These are phyloP conservation scores for Echinometra lucunter DNA, from an alignment of 53 echinoderm and acorn worm genomes.

Conservation along the genomic window DNA sequence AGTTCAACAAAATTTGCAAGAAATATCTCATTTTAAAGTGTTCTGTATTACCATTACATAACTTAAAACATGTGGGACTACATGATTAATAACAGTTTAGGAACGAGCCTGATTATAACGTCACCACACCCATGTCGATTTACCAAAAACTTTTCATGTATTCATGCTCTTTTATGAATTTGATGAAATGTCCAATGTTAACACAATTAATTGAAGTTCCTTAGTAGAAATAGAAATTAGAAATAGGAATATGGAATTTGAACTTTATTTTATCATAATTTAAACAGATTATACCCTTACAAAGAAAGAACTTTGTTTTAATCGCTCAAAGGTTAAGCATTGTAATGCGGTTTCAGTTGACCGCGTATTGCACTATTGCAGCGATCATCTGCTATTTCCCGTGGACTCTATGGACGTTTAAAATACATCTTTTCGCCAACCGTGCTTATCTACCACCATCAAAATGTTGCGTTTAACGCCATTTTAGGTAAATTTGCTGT, in stretches of 20 bases:
- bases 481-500: not conserved
- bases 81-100: not conserved
- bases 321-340: not conserved
- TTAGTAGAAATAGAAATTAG: not conserved
- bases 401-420: not conserved
- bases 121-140: constrained; percentile 29
- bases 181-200: not conserved
- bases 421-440: not conserved
- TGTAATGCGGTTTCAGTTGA: constrained; percentile 8
- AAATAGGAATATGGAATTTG: not conserved
- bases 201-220: not conserved
- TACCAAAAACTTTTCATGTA: not conserved
- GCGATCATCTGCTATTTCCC: not conserved
- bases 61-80: not conserved
- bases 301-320: not conserved
- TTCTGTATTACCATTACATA: not conserved
- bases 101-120: constrained; percentile 32
- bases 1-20: too few relatives aligned
- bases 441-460: not conserved
- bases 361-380: constrained; percentile 24
- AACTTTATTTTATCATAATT: not conserved
- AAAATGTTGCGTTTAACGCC: constrained; percentile 16
- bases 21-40: too few relatives aligned
- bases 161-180: not conserved
- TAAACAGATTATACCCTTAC: not conserved